These are phyloP conservation scores for Myiozetetes cayanensis DNA, from an alignment of 2,113 vertebrate genomes.

Conservation along the genomic window DNA sequence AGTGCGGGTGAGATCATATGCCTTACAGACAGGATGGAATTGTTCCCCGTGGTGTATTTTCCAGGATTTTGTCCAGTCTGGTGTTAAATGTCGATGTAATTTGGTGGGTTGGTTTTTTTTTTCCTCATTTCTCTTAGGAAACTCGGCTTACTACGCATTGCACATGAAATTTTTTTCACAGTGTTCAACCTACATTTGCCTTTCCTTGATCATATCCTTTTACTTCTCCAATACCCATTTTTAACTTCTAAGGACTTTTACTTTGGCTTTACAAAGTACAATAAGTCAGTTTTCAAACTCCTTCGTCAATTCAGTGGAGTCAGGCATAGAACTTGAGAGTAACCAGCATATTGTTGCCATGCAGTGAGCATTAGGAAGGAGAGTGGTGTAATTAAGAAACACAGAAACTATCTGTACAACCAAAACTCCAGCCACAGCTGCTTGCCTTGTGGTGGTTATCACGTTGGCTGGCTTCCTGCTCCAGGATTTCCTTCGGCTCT, in stretches of 20 bases:
- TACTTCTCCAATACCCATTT: neutral
- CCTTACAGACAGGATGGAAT: neutral
- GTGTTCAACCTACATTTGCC: neutral
- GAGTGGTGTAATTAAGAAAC: neutral
- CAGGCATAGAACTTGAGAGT: neutral
- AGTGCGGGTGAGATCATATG: neutral
- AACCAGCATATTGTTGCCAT: neutral
- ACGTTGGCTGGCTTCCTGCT: neutral
- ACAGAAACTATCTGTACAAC: neutral
- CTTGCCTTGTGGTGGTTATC: neutral
- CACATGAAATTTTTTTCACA: neutral
- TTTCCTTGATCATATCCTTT: neutral
- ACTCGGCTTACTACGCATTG: neutral
- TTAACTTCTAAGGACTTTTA: neutral
- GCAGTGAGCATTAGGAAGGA: neutral
- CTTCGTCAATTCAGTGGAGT: neutral
- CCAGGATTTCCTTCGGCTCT: neutral
- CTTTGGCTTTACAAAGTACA: neutral
- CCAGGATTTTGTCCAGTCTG: slow-evolving; percentile 8
- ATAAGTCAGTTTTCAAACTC: neutral
- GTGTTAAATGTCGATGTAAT: neutral
- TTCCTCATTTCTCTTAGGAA: neutral
- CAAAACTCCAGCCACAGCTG: neutral
- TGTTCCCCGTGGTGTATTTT: slow-evolving; percentile 1
- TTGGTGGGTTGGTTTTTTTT: neutral